A percentile compares a stretch with the other conserved stretches of the same genome.
phyloP scores from a whole-genome alignment of 2,797 vertebrate species.

The Lepus oiostolus region DNA sequence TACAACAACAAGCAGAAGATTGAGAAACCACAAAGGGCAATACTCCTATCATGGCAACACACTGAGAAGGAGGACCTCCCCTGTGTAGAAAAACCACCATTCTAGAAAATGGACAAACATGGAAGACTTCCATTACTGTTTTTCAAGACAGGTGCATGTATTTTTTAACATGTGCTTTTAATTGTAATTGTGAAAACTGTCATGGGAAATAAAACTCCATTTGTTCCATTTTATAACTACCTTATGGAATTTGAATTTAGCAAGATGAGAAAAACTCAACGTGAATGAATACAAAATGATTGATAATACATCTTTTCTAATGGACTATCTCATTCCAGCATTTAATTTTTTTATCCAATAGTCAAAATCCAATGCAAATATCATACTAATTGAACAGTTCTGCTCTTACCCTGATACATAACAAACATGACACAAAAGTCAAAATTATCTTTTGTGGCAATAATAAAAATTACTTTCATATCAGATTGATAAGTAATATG shows the following conservation, averaged over 20 bases:
- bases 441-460: neutral
- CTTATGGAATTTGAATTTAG: constrained; percentile 14
- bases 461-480: neutral
- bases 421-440: neutral
- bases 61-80: neutral
- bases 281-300: neutral
- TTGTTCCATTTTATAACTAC: neutral
- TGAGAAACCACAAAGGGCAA: neutral
- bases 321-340: neutral
- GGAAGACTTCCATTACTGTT: neutral
- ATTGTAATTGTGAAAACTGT: neutral
- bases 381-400: neutral
- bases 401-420: neutral
- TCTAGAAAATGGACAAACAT: neutral
- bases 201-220: neutral
- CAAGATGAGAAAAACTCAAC: neutral
- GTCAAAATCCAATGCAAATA: neutral
- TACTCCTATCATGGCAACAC: neutral
- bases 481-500: neutral
- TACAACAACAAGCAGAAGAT: neutral
- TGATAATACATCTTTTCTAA: neutral
- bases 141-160: neutral
- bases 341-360: neutral
- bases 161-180: neutral
- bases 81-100: neutral